Percentiles rank a stretch among this genome's conserved stretches.
Evolutionary conservation across 2,888 invertebrate genomes (phyloP).

Genomic region (Microctonus hyperodae): DNA sequence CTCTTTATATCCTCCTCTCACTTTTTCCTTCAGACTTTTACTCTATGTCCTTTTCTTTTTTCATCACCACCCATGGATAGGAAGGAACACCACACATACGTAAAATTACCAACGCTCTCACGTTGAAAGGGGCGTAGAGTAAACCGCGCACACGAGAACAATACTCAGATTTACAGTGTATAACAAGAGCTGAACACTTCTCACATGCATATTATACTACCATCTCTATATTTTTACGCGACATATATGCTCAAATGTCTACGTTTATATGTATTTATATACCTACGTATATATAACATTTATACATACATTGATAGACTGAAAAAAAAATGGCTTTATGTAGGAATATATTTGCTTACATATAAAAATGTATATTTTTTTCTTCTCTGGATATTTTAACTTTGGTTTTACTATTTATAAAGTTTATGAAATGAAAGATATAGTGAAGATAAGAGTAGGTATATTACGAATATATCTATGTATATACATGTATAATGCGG

Average conservation of each 20-base stretch:
- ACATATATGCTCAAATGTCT: too few species aligned
- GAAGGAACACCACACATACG: constrained; percentile 19
- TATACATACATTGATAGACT: too few species aligned
- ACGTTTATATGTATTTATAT: background rate
- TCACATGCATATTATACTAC: constrained; percentile 29
- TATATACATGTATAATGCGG: background rate
- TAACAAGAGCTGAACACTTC: constrained; percentile 35
- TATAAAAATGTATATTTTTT: too few species aligned
- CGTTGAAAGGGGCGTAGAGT: constrained; percentile 39
- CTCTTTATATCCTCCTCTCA: background rate
- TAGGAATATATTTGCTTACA: background rate
- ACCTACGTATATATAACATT: too few species aligned
- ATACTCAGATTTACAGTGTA: constrained; percentile 40
- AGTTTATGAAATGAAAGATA: background rate
- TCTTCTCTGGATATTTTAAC: background rate
- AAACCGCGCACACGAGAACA: constrained; percentile 41
- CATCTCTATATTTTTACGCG: constrained; percentile 1
- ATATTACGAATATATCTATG: background rate
- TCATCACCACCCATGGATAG: constrained; percentile 26
- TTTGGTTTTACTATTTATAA: background rate
- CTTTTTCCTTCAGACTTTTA: background rate
- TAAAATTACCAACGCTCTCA: constrained; percentile 44
- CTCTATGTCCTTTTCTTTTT: constrained; percentile 4
- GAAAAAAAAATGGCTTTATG: too few species aligned
- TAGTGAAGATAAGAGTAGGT: background rate